These are phyloP conservation scores for Nyctalus aviator DNA, from an alignment of 2,797 vertebrate species.

Conservation along the genomic window DNA sequence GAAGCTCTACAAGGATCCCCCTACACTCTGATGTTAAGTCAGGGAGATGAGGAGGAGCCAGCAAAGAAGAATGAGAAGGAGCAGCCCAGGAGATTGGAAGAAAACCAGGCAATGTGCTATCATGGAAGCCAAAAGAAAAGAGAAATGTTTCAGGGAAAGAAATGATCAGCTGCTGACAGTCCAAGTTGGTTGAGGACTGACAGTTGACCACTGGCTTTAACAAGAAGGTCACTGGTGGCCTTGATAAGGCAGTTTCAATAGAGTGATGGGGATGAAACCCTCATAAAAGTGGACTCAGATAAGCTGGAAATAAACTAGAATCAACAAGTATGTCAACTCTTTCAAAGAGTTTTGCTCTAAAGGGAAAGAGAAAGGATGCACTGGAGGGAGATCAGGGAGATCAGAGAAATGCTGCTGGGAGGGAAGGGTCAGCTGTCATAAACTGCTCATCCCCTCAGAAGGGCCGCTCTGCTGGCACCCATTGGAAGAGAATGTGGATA, in stretches of 20 bases:
- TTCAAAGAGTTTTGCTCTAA: conserved; percentile 30
- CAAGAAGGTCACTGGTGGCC: background rate
- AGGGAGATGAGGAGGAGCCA: background rate
- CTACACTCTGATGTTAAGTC: background rate
- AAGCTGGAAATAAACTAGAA: background rate
- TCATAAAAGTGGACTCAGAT: background rate
- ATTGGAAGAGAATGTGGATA: background rate
- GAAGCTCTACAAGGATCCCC: background rate
- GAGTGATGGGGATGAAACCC: background rate
- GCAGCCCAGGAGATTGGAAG: background rate
- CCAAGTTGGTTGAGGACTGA: background rate
- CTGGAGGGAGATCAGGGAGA: background rate
- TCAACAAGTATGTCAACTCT: background rate
- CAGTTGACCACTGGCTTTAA: background rate
- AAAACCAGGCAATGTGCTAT: background rate
- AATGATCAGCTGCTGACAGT: background rate
- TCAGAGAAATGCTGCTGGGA: conserved; percentile 5
- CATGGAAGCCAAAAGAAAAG: conserved; percentile 13
- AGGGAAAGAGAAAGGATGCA: conserved; percentile 20
- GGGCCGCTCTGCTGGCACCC: background rate
- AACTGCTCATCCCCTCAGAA: background rate
- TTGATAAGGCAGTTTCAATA: background rate
- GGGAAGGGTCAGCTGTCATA: background rate
- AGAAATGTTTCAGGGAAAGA: conserved; percentile 1
- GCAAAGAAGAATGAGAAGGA: background rate